These are phyloP conservation scores for Brachionus sp. DNA, from an alignment of 1,140 invertebrate species.

Conservation along the genomic window DNA sequence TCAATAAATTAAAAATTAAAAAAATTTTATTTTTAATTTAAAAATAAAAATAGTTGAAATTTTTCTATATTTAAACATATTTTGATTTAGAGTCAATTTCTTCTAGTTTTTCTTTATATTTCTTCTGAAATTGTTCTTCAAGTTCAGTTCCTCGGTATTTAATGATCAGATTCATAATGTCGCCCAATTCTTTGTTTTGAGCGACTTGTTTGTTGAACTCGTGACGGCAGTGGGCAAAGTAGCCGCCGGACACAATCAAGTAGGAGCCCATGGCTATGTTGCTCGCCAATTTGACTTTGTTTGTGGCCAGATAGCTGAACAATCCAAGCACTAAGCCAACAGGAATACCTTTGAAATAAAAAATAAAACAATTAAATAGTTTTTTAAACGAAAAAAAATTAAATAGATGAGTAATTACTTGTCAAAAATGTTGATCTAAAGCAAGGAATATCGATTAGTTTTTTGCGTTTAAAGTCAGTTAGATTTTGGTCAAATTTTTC, in stretches of 20 bases:
- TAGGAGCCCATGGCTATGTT: conserved; percentile 34
- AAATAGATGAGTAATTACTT: background rate
- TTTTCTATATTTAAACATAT: background rate
- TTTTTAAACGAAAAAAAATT: background rate
- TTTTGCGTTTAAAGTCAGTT: conserved; percentile 34
- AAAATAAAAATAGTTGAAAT: background rate
- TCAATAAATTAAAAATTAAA: too few relatives aligned
- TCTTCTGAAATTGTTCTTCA: conserved; percentile 38
- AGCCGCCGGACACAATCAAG: background rate
- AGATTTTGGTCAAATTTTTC: conserved; percentile 39
- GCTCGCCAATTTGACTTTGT: background rate
- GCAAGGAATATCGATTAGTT: conserved; percentile 7
- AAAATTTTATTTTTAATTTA: background rate
- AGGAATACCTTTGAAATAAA: conserved; percentile 26
- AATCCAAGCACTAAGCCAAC: background rate
- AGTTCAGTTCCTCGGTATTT: conserved; percentile 43
- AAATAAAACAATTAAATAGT: background rate
- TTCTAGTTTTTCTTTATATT: conserved; percentile 42
- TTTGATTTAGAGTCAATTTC: conserved; percentile 41
- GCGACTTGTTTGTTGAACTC: conserved; percentile 30
- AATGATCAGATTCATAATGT: conserved; percentile 41
- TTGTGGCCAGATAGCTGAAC: conserved; percentile 14
- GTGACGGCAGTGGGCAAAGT: conserved; percentile 20
- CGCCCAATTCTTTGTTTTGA: conserved; percentile 42
- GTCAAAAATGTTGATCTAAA: conserved; percentile 45